phyloP scores from a whole-genome alignment of 2,113 vertebrate genomes.

The Coptodon bakossiorum region DNA sequence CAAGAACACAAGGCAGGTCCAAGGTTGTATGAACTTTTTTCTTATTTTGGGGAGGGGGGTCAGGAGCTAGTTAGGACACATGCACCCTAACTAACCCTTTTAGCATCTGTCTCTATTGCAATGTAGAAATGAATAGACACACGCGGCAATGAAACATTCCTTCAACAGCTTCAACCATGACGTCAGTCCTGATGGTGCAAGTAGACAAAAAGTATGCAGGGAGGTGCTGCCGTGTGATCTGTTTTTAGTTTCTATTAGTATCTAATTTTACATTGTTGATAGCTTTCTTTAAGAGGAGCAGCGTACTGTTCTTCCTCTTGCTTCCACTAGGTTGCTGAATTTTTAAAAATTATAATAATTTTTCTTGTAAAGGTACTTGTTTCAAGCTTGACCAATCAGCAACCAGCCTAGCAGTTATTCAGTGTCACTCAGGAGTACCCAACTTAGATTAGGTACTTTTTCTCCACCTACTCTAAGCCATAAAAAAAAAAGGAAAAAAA shows the following conservation, averaged over 20 bases:
- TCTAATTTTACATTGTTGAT: background rate
- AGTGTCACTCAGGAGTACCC: background rate
- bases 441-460: background rate
- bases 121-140: background rate
- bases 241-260: background rate
- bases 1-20: background rate
- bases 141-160: background rate
- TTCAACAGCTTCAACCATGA: background rate
- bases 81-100: background rate
- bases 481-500: background rate
- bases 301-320: background rate
- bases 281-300: background rate
- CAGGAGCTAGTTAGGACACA: background rate
- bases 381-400: background rate
- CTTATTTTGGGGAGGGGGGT: no score
- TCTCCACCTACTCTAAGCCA: background rate
- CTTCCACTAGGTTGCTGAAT: background rate
- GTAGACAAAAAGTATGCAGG: background rate
- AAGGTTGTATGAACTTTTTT: background rate
- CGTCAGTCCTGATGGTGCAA: background rate
- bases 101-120: background rate
- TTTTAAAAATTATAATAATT: fast-evolving
- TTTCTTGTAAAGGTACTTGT: background rate
- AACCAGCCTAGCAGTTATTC: background rate
- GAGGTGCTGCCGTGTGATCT: background rate